These are phyloP conservation scores for Stenoptilia bipunctidactyla DNA, from an alignment of 2,888 invertebrate genomes.

Conservation along the genomic window DNA sequence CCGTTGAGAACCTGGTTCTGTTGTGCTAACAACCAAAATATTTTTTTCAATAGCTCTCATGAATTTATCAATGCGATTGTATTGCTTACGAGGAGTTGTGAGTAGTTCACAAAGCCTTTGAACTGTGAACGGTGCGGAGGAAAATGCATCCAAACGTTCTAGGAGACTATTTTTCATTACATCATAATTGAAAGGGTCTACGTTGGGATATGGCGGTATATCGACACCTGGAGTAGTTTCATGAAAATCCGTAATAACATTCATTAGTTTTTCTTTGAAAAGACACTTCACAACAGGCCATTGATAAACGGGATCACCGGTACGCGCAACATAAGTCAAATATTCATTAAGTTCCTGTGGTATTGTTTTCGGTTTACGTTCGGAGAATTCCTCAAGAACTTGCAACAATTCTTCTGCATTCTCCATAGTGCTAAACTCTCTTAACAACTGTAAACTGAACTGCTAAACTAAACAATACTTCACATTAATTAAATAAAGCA, in stretches of 20 bases:
- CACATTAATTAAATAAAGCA: too few relatives aligned
- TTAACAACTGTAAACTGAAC: too few relatives aligned
- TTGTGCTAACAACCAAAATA: slow-evolving; percentile 86
- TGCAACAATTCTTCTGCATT: slow-evolving; percentile 89
- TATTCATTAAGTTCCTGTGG: slow-evolving; percentile 92
- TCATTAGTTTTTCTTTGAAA: slow-evolving; percentile 87
- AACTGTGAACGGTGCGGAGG: slow-evolving; percentile 94
- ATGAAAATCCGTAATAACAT: slow-evolving; percentile 89
- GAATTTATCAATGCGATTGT: slow-evolving; percentile 95
- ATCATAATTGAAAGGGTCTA: slow-evolving; percentile 91
- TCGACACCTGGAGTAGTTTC: slow-evolving; percentile 83
- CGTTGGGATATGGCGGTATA: slow-evolving; percentile 89
- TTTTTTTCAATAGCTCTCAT: slow-evolving; percentile 97
- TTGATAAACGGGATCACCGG: slow-evolving; percentile 94
- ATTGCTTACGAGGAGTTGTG: slow-evolving; percentile 92
- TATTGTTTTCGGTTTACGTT: slow-evolving; percentile 81
- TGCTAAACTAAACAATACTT: too few relatives aligned
- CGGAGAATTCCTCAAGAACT: slow-evolving; percentile 86
- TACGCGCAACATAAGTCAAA: slow-evolving; percentile 89
- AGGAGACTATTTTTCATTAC: slow-evolving; percentile 86
- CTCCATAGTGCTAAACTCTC: slow-evolving; percentile 79
- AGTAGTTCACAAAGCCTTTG: slow-evolving; percentile 96
- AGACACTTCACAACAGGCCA: slow-evolving; percentile 91
- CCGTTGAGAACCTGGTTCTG: slow-evolving; percentile 75
- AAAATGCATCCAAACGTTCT: slow-evolving; percentile 85